A percentile compares a stretch with the other conserved stretches of the same genome.
Conservation (phyloP, 1,140 invertebrate species). For the Bombus pascuorum region DNA sequence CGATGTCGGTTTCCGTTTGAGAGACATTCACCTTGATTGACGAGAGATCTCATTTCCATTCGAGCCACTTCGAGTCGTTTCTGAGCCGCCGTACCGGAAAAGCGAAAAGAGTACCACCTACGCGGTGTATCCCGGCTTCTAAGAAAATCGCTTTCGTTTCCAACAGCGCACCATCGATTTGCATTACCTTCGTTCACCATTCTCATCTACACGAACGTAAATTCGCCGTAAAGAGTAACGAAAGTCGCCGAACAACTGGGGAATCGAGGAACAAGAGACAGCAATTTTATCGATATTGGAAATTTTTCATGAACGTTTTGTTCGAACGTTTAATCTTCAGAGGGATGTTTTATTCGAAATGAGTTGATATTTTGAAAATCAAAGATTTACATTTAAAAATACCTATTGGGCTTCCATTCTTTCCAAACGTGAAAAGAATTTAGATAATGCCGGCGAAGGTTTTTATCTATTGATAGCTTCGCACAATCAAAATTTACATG, state of each 20-base stretch:
- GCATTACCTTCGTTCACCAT: background rate
- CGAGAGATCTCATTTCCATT: conserved; percentile 25
- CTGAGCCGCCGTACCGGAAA: background rate
- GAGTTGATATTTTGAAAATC: background rate
- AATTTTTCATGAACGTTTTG: background rate
- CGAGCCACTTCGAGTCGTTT: background rate
- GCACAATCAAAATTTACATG: background rate
- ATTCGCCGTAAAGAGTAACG: background rate
- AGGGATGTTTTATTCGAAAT: background rate
- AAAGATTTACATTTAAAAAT: too few species aligned
- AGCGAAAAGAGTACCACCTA: background rate
- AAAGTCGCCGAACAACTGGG: background rate
- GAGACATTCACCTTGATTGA: conserved; percentile 32
- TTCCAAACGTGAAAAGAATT: background rate
- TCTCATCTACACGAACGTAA: background rate
- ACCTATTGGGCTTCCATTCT: background rate
- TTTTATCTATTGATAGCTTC: background rate
- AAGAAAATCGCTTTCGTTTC: conserved; percentile 1
- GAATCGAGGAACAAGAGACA: background rate
- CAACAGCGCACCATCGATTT: background rate
- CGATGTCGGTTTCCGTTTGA: background rate
- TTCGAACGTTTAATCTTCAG: too few species aligned
- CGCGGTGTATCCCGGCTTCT: background rate
- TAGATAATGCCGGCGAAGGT: background rate
- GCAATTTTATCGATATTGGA: background rate